phyloP scores from a whole-genome alignment of 2,113 vertebrate genomes.

The Panthera leo region DNA sequence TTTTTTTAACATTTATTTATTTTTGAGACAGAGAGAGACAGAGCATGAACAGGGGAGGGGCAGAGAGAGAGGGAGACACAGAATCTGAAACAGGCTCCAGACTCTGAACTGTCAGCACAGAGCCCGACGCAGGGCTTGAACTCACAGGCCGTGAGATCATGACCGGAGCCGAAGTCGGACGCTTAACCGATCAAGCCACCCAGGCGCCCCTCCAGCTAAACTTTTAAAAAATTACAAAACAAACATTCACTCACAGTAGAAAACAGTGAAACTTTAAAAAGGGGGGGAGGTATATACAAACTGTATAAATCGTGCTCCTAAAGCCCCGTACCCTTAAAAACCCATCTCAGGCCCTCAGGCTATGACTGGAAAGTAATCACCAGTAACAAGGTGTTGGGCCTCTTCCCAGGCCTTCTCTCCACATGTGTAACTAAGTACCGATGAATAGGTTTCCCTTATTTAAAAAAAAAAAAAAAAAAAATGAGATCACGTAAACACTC shows the following conservation, averaged over 20 bases:
- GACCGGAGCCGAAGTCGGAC: no score
- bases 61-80: no score
- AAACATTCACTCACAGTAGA: background rate
- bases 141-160: fast-evolving
- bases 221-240: background rate
- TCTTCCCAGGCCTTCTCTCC: background rate
- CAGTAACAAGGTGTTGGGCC: no score
- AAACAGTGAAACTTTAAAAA: background rate
- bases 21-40: no score
- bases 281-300: background rate
- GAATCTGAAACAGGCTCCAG: no score
- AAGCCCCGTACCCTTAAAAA: background rate
- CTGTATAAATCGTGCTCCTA: background rate
- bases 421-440: background rate
- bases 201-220: background rate
- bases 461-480: background rate
- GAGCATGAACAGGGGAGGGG: no score
- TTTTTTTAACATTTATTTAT: no score
- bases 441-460: background rate
- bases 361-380: background rate
- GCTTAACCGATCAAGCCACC: no score
- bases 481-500: background rate
- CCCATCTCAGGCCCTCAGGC: background rate
- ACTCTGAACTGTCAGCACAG: no score
- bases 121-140: no score